Conservation (phyloP, 1,140 invertebrate genomes). For the Ctenoplectra terminalis region DNA sequence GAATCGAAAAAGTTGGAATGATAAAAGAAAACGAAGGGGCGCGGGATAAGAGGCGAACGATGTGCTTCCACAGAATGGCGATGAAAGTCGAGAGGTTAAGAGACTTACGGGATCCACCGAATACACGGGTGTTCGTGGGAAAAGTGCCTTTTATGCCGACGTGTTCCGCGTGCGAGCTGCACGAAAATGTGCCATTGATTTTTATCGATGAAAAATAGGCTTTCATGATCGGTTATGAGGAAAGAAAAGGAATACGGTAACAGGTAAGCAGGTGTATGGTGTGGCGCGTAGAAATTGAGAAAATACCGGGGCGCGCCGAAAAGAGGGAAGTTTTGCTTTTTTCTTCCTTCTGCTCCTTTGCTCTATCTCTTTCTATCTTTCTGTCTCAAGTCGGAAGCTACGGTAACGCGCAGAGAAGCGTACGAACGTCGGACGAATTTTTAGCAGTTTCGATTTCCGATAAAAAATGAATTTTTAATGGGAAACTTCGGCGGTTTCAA, state of each 20-base stretch:
- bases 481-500: background rate
- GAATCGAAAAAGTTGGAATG: background rate
- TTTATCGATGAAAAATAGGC: conserved; percentile 70
- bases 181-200: conserved; percentile 69
- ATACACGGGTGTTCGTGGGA: conserved; percentile 50
- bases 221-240: conserved; percentile 44
- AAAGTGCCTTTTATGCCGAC: conserved; percentile 64
- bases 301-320: background rate
- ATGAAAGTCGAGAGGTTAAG: conserved; percentile 70
- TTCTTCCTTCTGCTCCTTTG: background rate
- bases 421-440: conserved; percentile 20
- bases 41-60: conserved; percentile 42
- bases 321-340: conserved; percentile 4
- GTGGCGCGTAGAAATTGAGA: conserved; percentile 16
- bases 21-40: background rate
- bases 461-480: conserved; percentile 45
- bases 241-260: conserved; percentile 42
- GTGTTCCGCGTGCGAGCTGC: conserved; percentile 64
- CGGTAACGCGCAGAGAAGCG: background rate
- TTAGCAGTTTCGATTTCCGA: conserved; percentile 36
- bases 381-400: background rate
- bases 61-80: conserved; percentile 54
- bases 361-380: background rate
- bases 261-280: conserved; percentile 54
- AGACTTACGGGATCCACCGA: conserved; percentile 63